Evolutionary conservation across 2,113 vertebrate genomes (phyloP), one percentile per base, ranked within the genome.

Genomic region (Nematolebias whitei): DNA sequence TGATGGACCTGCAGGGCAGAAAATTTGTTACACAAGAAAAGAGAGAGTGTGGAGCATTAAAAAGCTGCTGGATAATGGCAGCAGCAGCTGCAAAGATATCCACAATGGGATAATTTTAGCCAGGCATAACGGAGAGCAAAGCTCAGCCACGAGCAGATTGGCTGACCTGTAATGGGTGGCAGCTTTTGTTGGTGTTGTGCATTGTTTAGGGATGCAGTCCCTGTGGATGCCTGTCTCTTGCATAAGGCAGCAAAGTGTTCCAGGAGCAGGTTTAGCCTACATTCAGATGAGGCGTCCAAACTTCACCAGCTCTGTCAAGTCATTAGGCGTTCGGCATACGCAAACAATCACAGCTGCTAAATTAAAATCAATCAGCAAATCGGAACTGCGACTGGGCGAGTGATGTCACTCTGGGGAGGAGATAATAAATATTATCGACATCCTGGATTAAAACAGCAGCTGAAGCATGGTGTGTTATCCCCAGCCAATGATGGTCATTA

Each of bases 91-190:
- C 38, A 85, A 78, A 58, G 75, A 82, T 68, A 71, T 49, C 65
- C 82, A 86, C 79, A 74, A 62, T 72, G 79, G 45, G 53, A 71
- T 90, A 86, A 88, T 90, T 87, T 83, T 88, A 90, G 80, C 45
- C 55, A 55, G 56, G 69, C 68, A 78, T 40, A 81, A 78, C 62
- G 68, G 74, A 86, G 78, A 77, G 79, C 77, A 74, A 68, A 80
- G 59, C 83, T 74, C 68, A 65, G 73, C 74, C 72, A 80, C 44
- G 5, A 68, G 74, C 66, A 63, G 73, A 68, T 67, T 52, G 54
- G 49, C 76, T 79, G 83, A 74, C 82, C 85, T 43, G 63, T 49
- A 64, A 64, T 76, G 51, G 48, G 50, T 65, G 43, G 40, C 51
- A 80, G 40, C 58, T 57, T 44, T 66, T 75, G 63, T 73, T 66